Evolutionary conservation across 2,797 vertebrate genomes (phyloP).

Genomic region (Acanthurus tractus): DNA sequence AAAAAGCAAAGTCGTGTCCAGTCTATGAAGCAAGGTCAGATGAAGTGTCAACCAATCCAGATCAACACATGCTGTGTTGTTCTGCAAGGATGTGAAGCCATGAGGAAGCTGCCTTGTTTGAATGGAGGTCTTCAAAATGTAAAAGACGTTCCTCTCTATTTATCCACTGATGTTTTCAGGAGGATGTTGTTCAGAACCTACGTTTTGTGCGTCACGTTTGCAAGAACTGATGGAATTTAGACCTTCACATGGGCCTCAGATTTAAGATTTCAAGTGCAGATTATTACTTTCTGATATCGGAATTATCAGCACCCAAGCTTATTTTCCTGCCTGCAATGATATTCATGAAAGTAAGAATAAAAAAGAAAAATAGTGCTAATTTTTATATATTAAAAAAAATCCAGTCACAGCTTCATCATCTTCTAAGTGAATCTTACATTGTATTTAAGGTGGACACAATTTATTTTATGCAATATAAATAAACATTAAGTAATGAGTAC

Average conservation of each 20-base stretch:
- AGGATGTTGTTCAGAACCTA: background rate
- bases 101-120: background rate
- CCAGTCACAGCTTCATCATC: background rate
- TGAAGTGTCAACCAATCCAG: background rate
- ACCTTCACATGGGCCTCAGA: background rate
- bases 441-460: conserved; percentile 3
- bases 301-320: background rate
- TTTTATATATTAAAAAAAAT: background rate
- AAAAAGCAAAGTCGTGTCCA: background rate
- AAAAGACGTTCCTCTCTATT: background rate
- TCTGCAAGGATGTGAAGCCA: background rate
- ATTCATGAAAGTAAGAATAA: background rate
- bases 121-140: background rate
- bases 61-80: background rate
- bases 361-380: background rate
- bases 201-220: background rate
- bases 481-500: background rate
- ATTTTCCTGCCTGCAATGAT: background rate
- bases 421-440: conserved; percentile 6
- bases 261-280: background rate
- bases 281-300: background rate
- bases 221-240: background rate
- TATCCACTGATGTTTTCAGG: background rate
- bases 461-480: background rate
- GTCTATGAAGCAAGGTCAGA: background rate